Base-by-base conservation (phyloP, 2,888 invertebrate species). In the Nezara viridula region DNA sequence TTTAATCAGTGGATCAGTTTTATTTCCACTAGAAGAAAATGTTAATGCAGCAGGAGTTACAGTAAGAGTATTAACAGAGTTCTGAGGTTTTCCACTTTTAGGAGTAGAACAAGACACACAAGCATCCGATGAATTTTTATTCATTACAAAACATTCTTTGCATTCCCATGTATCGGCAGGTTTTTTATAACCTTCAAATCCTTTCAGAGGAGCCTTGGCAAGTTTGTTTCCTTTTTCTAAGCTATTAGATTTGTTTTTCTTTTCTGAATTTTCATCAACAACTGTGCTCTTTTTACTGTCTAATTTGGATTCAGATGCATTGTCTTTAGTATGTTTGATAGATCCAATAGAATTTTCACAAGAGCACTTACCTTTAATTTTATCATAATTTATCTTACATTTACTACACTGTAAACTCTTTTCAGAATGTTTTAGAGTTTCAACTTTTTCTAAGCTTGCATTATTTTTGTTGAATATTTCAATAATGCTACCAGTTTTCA, bases 391-490 rank as follows among this genome's bases (percentile, higher is more conserved):
- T 24, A 96, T 93, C 92, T 95, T 93, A 92, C 96, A 96, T 37
- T 93, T 93, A 1, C 93, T 92, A 92, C 96, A 96, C 91, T 95
- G 95, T 96, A 96, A 96, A 37, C 94, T 94, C 86, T 94, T 94
- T 40, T 92, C 92, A 24, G 88, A 32, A 44, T 10, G 90, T 85
- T 85, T 90, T 73, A 37, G 5, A 14, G 32, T 6, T 90, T 55
- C 89, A 90, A 88, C 49, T 73, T 40, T 21, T 32, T 50, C 50
- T 60, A 86, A 87, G 24, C 40, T 47, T 37, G 32, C 47, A 6
- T 50, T 55, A 27, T 86, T 86, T 89, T 92, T 92, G n/a, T 91
- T 91, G 19, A 93, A 91, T 73, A 93, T 91, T 91, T 94, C 94
- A 91, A 93, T 92, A 27, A 94, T 93, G 91, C 94, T 94, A 73